These are phyloP conservation scores for Oscheius onirici DNA, from an alignment of 2,888 invertebrate species.

Conservation along the genomic window DNA sequence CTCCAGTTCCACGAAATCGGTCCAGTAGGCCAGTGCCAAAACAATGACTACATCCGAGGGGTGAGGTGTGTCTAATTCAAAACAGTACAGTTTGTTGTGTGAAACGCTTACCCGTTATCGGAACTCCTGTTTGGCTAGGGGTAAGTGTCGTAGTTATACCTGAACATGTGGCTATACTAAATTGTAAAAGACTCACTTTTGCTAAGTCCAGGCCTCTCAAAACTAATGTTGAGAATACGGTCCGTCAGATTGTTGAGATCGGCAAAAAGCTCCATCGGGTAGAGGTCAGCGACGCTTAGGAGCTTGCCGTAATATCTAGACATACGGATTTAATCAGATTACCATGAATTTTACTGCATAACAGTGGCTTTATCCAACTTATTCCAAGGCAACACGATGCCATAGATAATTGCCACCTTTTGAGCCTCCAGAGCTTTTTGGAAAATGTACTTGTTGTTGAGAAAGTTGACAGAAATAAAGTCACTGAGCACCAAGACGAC, in stretches of 20 bases:
- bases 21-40: constrained; percentile 15
- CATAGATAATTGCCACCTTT: neutral
- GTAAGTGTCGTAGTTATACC: neutral
- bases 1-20: neutral
- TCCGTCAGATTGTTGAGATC: constrained; percentile 2
- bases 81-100: neutral
- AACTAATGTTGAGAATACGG: constrained; percentile 5
- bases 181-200: neutral
- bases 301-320: constrained; percentile 17
- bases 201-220: neutral
- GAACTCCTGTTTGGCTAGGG: neutral
- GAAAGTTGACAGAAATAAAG: constrained; percentile 24
- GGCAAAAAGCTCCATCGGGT: constrained; percentile 7
- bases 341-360: neutral
- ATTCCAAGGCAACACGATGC: constrained; percentile 15
- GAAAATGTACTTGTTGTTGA: constrained; percentile 16
- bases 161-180: neutral
- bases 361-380: constrained; percentile 13
- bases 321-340: neutral
- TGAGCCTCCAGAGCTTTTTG: constrained; percentile 9
- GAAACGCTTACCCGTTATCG: neutral
- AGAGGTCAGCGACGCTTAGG: neutral
- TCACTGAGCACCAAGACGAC: constrained; percentile 24
- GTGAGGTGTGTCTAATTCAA: neutral
- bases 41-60: constrained; percentile 14